Conservation (phyloP, 2,888 invertebrate genomes). For the Drosophila niveifrons region DNA sequence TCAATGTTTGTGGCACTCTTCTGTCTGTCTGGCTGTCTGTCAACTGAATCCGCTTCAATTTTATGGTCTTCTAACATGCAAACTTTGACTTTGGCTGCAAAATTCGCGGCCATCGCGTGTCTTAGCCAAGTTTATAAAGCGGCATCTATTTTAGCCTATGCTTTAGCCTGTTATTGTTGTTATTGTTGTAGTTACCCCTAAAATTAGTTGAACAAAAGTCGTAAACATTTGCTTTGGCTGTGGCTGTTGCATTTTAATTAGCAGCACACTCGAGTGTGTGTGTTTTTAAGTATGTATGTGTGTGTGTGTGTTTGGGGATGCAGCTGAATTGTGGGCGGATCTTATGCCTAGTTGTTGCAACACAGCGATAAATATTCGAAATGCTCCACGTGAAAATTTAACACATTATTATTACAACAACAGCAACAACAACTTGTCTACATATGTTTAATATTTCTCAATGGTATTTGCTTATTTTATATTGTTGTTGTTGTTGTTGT, state of each 20-base stretch:
- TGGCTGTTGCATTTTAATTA: conserved; percentile 74
- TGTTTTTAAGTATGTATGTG: too few species aligned
- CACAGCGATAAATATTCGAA: conserved; percentile 49
- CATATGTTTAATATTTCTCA: conserved; percentile 52
- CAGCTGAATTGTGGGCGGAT: conserved; percentile 29
- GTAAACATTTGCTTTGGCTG: conserved; percentile 58
- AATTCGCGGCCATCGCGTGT: conserved; percentile 76
- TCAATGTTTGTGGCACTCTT: conserved; percentile 27
- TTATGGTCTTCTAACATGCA: conserved; percentile 73
- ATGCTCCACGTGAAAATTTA: conserved; percentile 59
- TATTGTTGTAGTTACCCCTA: conserved; percentile 61
- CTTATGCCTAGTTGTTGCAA: conserved; percentile 2
- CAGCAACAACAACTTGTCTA: conserved; percentile 42
- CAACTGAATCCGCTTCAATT: conserved; percentile 35
- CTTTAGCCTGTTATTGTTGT: conserved; percentile 26
- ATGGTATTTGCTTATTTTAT: conserved; percentile 33
- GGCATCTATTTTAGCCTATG: conserved; percentile 26
- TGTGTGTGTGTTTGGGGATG: conserved; percentile 2
- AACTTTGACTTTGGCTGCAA: conserved; percentile 52
- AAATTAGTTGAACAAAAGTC: conserved; percentile 65
- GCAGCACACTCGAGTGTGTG: conserved; percentile 49
- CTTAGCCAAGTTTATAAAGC: conserved; percentile 56
- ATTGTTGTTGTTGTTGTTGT: conserved; percentile 4
- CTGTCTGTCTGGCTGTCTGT: conserved; percentile 8
- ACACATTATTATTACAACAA: conserved; percentile 59